Conservation (phyloP, 2,888 invertebrate species). For the Bombyx huttoni region DNA sequence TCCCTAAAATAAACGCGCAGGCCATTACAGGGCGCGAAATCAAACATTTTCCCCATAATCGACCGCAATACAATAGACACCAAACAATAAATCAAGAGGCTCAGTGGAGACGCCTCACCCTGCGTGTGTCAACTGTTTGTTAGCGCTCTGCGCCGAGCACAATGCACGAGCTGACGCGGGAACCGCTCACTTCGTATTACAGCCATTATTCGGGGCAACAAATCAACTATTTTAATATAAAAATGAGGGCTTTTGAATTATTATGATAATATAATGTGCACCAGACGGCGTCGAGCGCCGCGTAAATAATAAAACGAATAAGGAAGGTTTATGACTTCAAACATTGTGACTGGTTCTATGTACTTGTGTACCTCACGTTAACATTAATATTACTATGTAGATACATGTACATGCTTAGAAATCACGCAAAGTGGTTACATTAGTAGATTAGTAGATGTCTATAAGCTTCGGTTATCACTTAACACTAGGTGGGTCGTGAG, state of each 20-base stretch:
- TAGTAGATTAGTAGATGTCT: too few relatives aligned
- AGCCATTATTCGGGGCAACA: conserved; percentile 31
- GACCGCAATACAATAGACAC: conserved; percentile 20
- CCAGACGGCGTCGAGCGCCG: background rate
- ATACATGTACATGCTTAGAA: too few relatives aligned
- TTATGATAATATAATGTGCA: background rate
- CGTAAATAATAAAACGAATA: background rate
- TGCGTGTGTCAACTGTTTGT: conserved; percentile 4
- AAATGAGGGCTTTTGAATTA: background rate
- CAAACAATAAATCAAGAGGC: conserved; percentile 28
- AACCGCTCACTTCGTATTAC: conserved; percentile 1
- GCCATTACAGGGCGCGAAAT: background rate
- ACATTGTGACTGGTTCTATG: background rate
- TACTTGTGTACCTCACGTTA: too few relatives aligned
- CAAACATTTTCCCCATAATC: conserved; percentile 8
- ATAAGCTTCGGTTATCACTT: too few relatives aligned
- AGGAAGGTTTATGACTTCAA: background rate
- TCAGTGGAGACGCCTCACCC: conserved; percentile 25
- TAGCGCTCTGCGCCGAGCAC: background rate
- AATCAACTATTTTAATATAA: conserved; percentile 31
- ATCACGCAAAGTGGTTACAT: too few relatives aligned
- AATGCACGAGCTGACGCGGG: background rate
- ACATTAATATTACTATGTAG: too few relatives aligned
- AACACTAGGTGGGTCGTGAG: too few relatives aligned
- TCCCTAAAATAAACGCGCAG: background rate